These are phyloP conservation scores for Erynnis tages DNA, from an alignment of 2,888 invertebrate species.

Conservation along the genomic window DNA sequence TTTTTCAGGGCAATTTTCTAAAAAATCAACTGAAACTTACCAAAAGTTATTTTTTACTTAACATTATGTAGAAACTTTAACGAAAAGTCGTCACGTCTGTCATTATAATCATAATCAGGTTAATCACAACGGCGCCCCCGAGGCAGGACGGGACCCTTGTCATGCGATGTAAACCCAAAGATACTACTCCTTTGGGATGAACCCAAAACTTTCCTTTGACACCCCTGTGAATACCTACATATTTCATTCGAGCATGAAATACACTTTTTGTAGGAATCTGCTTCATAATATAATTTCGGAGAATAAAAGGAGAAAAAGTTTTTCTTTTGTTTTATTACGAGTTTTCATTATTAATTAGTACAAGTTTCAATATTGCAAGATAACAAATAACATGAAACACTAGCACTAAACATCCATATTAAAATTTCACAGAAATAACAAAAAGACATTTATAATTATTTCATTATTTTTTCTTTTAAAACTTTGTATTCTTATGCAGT, in stretches of 20 bases:
- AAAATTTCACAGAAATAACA: too few species aligned
- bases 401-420: too few species aligned
- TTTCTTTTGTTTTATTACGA: background rate
- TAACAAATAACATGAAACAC: too few species aligned
- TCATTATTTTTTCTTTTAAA: too few species aligned
- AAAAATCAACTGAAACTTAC: too few species aligned
- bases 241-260: slow-evolving; percentile 20
- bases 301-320: background rate
- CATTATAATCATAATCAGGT: slow-evolving; percentile 25
- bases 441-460: too few species aligned
- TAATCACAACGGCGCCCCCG: slow-evolving; percentile 28
- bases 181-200: slow-evolving; percentile 33
- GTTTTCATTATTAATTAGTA: background rate
- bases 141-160: slow-evolving; percentile 33
- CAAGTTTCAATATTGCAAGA: background rate
- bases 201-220: slow-evolving; percentile 31
- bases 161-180: slow-evolving; percentile 33
- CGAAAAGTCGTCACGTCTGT: slow-evolving; percentile 5
- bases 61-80: too few species aligned
- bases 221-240: slow-evolving; percentile 21
- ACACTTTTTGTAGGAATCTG: slow-evolving; percentile 16
- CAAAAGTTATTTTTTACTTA: too few species aligned
- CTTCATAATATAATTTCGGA: slow-evolving; percentile 9
- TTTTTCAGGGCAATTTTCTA: too few species aligned
- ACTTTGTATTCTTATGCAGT: too few species aligned